Conservation (phyloP, 2,113 vertebrate genomes). For the Talpa occidentalis region DNA sequence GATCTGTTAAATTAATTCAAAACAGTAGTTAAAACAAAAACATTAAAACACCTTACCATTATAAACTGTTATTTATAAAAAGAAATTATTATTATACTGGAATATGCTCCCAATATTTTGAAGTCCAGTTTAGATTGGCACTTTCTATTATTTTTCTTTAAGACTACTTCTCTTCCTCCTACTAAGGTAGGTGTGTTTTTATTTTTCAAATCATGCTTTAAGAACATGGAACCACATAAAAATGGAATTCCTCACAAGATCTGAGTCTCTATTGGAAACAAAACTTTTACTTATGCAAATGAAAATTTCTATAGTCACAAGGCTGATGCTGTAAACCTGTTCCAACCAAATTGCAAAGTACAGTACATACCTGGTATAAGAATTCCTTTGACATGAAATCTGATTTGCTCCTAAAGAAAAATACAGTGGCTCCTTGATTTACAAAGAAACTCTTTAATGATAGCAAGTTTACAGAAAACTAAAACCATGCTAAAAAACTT, state of each 20-base stretch:
- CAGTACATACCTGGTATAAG: slow-evolving; percentile 6
- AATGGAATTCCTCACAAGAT: background rate
- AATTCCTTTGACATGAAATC: slow-evolving; percentile 53
- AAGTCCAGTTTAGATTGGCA: background rate
- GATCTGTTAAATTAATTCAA: slow-evolving; percentile 89
- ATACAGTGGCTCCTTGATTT: background rate
- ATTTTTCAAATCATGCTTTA: background rate
- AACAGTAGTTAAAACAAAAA: slow-evolving; percentile 59
- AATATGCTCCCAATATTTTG: slow-evolving; percentile 22
- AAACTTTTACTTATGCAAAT: slow-evolving; percentile 21
- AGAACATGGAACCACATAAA: background rate
- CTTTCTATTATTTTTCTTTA: slow-evolving; percentile 19
- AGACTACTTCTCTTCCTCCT: background rate
- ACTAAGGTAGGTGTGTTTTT: background rate
- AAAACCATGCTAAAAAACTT: background rate
- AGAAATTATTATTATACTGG: slow-evolving; percentile 45
- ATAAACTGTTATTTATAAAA: slow-evolving; percentile 50
- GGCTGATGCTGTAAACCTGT: background rate
- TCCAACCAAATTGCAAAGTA: slow-evolving; percentile 44
- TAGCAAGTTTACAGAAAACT: background rate
- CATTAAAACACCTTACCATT: background rate
- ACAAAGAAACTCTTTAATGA: slow-evolving; percentile 14
- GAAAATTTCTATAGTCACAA: background rate
- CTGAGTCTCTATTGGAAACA: background rate
- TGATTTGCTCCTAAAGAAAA: slow-evolving; percentile 28